Base-by-base conservation (phyloP, 2,113 vertebrate genomes). In the Mastomys natalensis region DNA sequence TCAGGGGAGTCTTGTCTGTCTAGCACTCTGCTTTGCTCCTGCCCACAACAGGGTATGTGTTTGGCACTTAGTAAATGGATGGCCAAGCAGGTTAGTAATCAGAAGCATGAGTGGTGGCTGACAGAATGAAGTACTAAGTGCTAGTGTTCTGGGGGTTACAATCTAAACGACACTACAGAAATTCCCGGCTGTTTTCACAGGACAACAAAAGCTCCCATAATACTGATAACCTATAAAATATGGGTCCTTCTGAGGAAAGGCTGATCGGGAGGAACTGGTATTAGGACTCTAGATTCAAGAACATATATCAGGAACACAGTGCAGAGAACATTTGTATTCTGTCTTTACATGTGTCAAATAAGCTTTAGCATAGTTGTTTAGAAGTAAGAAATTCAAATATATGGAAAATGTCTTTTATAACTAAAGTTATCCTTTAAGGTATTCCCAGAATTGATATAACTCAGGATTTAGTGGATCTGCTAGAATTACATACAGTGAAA, bases 381-480 rank as follows among this genome's bases (percentile, higher is more conserved):
- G 66, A 87, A 82, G 60, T 21, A 93, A 80, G 58, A 93, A 89
- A 95, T 51, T 53, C 66, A 19, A 95, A 96, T n/a, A 21, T 58
- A 82, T 48, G 24, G 60, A 90, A 93, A 93, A 73, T 94, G 40
- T 64, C 19, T 87, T 93, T 92, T 51, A 31, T 45, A 84, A 66
- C 31, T 21, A 72, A 96, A 60, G 43, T 92, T 53, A 96, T 7
- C 45, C 45, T 6, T 92, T 78, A 88, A 87, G 16, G 19, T 77
- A 12, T 78, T 45, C 53, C 40, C 26, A 86, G 81, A 87, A 40
- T 34, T 90, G 51, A 51, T 58, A 7, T 55, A 87, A 51, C n/a
- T 72, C 81, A 90, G 51, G 70, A 22, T 34, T 90, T n/a, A 40
- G 72, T 91, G 7, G 19, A 72, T 82, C 73, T 95, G 40, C n/a